These are phyloP conservation scores for Ooceraea biroi DNA, from an alignment of 1,140 invertebrate species.

Conservation along the genomic window DNA sequence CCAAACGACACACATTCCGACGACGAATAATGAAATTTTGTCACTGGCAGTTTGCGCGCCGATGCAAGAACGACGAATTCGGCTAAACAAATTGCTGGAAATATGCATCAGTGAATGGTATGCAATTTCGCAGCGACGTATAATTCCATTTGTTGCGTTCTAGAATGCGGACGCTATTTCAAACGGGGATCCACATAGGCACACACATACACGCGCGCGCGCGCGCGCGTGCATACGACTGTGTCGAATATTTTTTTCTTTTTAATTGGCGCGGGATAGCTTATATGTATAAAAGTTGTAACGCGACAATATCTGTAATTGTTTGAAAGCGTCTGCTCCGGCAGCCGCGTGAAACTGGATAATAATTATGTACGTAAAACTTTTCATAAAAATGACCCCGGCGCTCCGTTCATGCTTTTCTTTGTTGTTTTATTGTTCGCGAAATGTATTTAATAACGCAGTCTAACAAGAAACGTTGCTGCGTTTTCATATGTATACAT, in stretches of 20 bases:
- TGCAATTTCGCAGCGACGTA: constrained; percentile 50
- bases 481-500: not conserved
- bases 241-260: constrained; percentile 35
- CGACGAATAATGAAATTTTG: constrained; percentile 32
- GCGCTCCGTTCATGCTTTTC: constrained; percentile 27
- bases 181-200: constrained; percentile 22
- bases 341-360: constrained; percentile 20
- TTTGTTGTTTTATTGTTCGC: too few relatives aligned
- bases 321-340: constrained; percentile 16
- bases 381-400: constrained; percentile 16
- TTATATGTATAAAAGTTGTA: constrained; percentile 34
- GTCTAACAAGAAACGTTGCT: not conserved
- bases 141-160: constrained; percentile 54
- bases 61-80: constrained; percentile 33
- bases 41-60: constrained; percentile 29
- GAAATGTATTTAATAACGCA: constrained; percentile 22
- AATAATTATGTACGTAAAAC: constrained; percentile 22
- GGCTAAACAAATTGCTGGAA: constrained; percentile 55
- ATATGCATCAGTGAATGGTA: constrained; percentile 52
- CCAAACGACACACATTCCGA: constrained; percentile 5
- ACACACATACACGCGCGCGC: too few relatives aligned
- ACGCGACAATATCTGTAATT: constrained; percentile 44
- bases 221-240: too few relatives aligned
- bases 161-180: constrained; percentile 48
- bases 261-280: constrained; percentile 41